phyloP scores from a whole-genome alignment of 2,113 vertebrate species.

The Patagioenas fasciata region DNA sequence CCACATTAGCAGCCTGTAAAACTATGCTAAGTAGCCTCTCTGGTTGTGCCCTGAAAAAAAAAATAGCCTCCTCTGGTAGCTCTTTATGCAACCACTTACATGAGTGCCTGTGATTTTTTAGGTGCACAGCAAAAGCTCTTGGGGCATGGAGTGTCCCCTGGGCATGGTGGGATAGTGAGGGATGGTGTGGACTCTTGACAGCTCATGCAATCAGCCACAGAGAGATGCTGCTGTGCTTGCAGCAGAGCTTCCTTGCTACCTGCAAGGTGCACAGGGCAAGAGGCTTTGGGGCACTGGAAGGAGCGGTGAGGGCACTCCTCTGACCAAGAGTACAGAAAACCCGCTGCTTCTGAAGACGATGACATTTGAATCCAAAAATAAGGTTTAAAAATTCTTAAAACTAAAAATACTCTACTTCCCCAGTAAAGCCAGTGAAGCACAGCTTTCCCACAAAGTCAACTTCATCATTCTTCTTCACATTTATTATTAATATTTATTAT shows the following conservation, averaged over 20 bases:
- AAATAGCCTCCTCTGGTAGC: neutral
- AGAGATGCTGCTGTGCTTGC: neutral
- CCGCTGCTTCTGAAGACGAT: neutral
- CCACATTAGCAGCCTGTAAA: constrained; percentile 46
- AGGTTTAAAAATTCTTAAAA: neutral
- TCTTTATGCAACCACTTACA: neutral
- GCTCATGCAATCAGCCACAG: neutral
- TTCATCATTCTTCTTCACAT: neutral
- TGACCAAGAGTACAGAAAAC: neutral
- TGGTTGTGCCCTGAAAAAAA: neutral
- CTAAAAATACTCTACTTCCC: neutral
- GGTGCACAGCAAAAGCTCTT: neutral
- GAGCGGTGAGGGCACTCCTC: too few species aligned
- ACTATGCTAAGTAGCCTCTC: constrained; percentile 43
- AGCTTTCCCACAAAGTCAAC: neutral
- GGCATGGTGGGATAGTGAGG: neutral
- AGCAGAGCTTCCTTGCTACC: neutral
- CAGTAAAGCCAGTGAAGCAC: neutral
- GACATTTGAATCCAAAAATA: neutral
- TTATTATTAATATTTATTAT: neutral
- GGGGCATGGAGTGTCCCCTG: neutral
- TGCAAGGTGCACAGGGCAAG: neutral
- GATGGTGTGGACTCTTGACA: neutral
- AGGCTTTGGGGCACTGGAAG: neutral
- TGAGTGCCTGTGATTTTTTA: neutral